Evolutionary conservation across 1,140 invertebrate species (phyloP).

Genomic region (Drosophila nebulosa): DNA sequence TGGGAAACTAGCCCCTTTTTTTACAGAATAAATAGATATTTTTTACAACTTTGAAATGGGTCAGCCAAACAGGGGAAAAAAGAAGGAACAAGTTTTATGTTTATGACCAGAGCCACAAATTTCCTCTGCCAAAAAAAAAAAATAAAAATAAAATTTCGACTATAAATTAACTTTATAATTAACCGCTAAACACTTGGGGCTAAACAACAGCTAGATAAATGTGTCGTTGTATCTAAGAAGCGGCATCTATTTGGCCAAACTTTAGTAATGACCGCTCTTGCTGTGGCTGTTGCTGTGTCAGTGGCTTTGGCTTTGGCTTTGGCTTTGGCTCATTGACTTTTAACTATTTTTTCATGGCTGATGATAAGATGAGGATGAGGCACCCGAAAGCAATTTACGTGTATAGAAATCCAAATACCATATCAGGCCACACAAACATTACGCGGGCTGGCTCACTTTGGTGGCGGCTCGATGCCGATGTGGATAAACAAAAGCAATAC

Average conservation of each 20-base stretch:
- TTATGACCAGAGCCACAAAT: slow-evolving; percentile 12
- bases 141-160: slow-evolving; percentile 5
- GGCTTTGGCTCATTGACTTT: not conserved
- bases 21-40: slow-evolving; percentile 1
- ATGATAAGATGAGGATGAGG: slow-evolving; percentile 9
- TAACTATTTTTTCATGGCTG: not conserved
- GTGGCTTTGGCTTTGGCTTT: not conserved
- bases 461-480: not conserved
- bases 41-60: slow-evolving; percentile 6
- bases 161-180: slow-evolving; percentile 53
- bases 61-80: slow-evolving; percentile 8
- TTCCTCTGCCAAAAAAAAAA: slow-evolving; percentile 10
- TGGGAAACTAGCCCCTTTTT: not conserved
- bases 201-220: slow-evolving; percentile 26
- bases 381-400: slow-evolving; percentile 6
- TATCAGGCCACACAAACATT: not conserved
- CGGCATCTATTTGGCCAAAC: slow-evolving; percentile 4
- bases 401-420: slow-evolving; percentile 1
- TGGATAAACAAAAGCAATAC: slow-evolving; percentile 60
- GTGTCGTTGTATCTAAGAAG: slow-evolving; percentile 19
- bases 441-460: slow-evolving; percentile 7
- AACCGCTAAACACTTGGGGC: slow-evolving; percentile 37
- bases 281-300: not conserved
- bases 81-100: not conserved
- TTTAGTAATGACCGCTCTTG: too few relatives aligned